Base-by-base conservation (phyloP, 2,797 vertebrate genomes). In the Halcyon leucocephala region DNA sequence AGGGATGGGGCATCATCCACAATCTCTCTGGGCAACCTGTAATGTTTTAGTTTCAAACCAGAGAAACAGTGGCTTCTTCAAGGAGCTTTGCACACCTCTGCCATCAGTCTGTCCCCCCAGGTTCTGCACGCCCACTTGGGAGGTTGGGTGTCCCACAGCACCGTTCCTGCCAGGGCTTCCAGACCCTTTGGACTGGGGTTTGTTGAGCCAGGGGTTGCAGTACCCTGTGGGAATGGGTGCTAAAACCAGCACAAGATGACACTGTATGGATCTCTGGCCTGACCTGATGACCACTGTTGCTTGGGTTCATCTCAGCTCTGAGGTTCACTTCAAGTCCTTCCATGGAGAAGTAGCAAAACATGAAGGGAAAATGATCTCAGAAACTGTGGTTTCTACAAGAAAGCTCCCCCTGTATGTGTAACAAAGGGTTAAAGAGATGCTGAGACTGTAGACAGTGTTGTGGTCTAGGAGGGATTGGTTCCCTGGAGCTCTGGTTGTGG, bases 381-480 rank as follows among this genome's bases (percentile, higher is more conserved):
- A 52, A 74, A 66, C 3, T 6, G 28, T 2, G 22, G 10, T 46
- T 86, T 60, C 61, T 60, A n/a, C 25, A 39, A 33, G n/a, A 55
- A 72, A 51, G 22, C 49, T n/a, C 12, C 26, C 16, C 4, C 3
- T 4, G 13, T 0, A 0, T 42, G n/a, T 52, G 35, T 58, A 70
- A 42, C 3, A 1, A 70, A 67, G 62, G 5, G 16, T 74, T 64
- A 39, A 9, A 17, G 0, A 10, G 37, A 6, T 48, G 12, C 29
- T 76, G 54, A 14, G 54, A 12, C 37, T 72, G 49, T 33, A 22
- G 35, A 0, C 22, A 37, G 31, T 33, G 42, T 1, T 60, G 72
- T 48, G 44, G 31, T 31, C 6, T 6, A 39, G 61, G 21, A 60
- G 49, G 58, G 13, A 70, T 8, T 15, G 10, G 42, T 42, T 29